Conservation (phyloP, 2,888 invertebrate species). For the Microplitis deprimator region DNA sequence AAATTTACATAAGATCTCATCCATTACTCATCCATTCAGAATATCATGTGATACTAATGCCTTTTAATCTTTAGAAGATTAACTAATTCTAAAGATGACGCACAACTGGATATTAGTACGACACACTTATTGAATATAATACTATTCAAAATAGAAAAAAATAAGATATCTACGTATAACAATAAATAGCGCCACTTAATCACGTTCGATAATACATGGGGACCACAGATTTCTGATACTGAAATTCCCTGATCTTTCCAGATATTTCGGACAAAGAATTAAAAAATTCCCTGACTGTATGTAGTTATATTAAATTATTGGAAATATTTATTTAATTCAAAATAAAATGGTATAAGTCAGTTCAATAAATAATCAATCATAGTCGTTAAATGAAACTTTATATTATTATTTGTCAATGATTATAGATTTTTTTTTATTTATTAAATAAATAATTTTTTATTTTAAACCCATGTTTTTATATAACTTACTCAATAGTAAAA, state of each 20-base stretch:
- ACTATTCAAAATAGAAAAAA: neutral
- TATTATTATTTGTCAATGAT: neutral
- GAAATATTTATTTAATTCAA: too few relatives aligned
- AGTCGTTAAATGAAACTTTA: neutral
- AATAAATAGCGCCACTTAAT: too few relatives aligned
- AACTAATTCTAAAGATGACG: neutral
- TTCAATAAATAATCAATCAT: too few relatives aligned
- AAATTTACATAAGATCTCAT: constrained; percentile 10
- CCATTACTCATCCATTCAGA: neutral
- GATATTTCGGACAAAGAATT: too few relatives aligned
- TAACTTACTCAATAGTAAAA: too few relatives aligned
- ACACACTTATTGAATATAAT: neutral
- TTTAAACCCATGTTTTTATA: too few relatives aligned
- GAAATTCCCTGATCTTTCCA: too few relatives aligned
- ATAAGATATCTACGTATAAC: neutral
- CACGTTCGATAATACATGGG: too few relatives aligned
- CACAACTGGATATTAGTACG: constrained; percentile 14
- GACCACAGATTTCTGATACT: neutral
- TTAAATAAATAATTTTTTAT: too few relatives aligned
- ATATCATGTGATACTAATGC: neutral
- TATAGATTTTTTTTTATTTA: neutral
- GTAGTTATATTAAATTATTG: too few relatives aligned
- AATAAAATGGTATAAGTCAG: too few relatives aligned
- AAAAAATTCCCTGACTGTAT: too few relatives aligned
- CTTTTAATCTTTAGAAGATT: neutral